Evolutionary conservation across 2,113 vertebrate genomes (phyloP).

Genomic region (Zosterops borbonicus): DNA sequence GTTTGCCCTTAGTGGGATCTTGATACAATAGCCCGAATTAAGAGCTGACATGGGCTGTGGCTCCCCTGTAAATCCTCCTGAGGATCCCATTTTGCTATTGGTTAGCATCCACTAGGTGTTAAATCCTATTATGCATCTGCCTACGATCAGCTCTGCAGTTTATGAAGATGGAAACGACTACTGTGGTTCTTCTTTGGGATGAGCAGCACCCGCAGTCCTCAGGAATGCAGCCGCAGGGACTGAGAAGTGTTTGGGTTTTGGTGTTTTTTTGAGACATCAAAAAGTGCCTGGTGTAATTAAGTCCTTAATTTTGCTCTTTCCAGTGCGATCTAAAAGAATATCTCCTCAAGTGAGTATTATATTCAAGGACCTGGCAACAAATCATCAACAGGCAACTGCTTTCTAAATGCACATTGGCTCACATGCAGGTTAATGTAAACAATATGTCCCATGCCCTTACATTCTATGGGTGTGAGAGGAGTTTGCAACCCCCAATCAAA

Average conservation of each 20-base stretch:
- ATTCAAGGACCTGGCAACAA: not conserved
- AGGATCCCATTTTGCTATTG: not conserved
- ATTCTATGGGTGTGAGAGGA: not conserved
- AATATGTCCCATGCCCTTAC: not conserved
- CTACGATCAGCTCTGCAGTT: not conserved
- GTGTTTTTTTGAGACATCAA: not conserved
- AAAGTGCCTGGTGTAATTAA: not conserved
- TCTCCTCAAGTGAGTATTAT: not conserved
- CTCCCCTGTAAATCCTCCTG: not conserved
- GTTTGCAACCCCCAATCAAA: not conserved
- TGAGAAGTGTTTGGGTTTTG: not conserved
- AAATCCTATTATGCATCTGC: not conserved
- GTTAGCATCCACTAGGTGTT: not conserved
- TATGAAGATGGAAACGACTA: not conserved
- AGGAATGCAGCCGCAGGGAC: not conserved
- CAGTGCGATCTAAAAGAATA: not conserved
- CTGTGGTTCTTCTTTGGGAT: not conserved
- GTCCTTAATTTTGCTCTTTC: not conserved
- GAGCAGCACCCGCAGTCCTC: not conserved
- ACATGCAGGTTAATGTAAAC: not conserved
- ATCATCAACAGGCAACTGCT: not conserved
- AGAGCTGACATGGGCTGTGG: not conserved
- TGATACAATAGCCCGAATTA: not conserved
- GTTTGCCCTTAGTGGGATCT: not conserved
- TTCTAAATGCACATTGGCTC: not conserved